These are phyloP conservation scores for Alauda arvensis DNA, from an alignment of 2,797 vertebrate genomes.

Conservation along the genomic window DNA sequence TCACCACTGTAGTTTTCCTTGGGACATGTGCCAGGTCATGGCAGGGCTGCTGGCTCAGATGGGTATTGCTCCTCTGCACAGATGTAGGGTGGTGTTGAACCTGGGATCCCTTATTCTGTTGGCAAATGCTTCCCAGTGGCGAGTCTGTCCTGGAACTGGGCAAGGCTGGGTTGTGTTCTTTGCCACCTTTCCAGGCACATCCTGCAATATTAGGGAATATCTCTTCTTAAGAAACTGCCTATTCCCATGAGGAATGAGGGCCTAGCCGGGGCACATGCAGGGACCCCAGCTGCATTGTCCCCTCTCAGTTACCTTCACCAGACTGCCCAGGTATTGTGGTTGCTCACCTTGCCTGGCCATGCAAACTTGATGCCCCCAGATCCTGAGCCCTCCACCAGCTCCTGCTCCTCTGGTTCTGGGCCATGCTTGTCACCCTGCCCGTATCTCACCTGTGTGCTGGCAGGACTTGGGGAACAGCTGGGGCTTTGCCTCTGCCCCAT, in stretches of 20 bases:
- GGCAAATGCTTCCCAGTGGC: fast-evolving
- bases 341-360: not conserved
- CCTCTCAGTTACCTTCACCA: not conserved
- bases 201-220: not conserved
- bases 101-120: not conserved
- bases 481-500: not conserved
- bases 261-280: not conserved
- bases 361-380: not conserved
- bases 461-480: not conserved
- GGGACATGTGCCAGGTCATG: not conserved
- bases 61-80: too few relatives aligned
- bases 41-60: not conserved
- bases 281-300: not conserved
- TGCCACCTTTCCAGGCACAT: not conserved
- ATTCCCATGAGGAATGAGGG: not conserved
- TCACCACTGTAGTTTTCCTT: not conserved
- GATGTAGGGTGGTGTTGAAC: not conserved
- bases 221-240: not conserved
- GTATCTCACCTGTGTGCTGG: not conserved
- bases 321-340: not conserved
- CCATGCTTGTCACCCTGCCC: not conserved
- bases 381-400: not conserved
- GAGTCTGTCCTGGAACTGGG: not conserved
- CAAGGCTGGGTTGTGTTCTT: not conserved
- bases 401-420: not conserved